Conservation (phyloP, 1,140 invertebrate species). For the Rhyzopertha dominica region DNA sequence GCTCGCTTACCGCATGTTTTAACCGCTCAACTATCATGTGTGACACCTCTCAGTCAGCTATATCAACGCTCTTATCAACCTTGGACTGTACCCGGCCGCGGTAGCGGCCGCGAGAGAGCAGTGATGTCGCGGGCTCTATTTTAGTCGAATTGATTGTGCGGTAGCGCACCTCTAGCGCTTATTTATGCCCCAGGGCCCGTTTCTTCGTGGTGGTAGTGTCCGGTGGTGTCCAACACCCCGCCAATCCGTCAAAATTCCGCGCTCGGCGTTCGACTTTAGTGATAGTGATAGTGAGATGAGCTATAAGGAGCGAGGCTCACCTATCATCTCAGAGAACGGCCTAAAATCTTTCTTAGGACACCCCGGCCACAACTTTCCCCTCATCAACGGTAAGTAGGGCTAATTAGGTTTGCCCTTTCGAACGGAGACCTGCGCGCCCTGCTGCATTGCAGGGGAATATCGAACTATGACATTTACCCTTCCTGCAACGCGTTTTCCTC, state of each 20-base stretch:
- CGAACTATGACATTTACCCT: conserved; percentile 3
- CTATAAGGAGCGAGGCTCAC: conserved; percentile 44
- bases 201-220: conserved; percentile 15
- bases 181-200: conserved; percentile 18
- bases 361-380: conserved; percentile 43
- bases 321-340: conserved; percentile 44
- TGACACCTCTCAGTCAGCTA: conserved; percentile 30
- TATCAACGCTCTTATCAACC: conserved; percentile 40
- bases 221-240: conserved; percentile 32
- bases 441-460: conserved; percentile 8
- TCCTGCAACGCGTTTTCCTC: no score
- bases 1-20: conserved; percentile 24
- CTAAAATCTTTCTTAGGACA: conserved; percentile 45
- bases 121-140: conserved; percentile 40
- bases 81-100: conserved; percentile 40
- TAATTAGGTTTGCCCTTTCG: conserved; percentile 1
- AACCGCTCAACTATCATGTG: conserved; percentile 34
- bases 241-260: conserved; percentile 44
- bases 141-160: conserved; percentile 42
- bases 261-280: conserved; percentile 43
- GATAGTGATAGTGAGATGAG: conserved; percentile 47
- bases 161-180: conserved; percentile 21
- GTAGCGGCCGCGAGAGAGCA: conserved; percentile 35
- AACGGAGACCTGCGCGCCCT: conserved; percentile 13
- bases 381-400: conserved; percentile 42